Percentiles rank a stretch among this genome's conserved stretches.
phyloP scores from a whole-genome alignment of 2,113 vertebrate species.

The Cebus imitator region DNA sequence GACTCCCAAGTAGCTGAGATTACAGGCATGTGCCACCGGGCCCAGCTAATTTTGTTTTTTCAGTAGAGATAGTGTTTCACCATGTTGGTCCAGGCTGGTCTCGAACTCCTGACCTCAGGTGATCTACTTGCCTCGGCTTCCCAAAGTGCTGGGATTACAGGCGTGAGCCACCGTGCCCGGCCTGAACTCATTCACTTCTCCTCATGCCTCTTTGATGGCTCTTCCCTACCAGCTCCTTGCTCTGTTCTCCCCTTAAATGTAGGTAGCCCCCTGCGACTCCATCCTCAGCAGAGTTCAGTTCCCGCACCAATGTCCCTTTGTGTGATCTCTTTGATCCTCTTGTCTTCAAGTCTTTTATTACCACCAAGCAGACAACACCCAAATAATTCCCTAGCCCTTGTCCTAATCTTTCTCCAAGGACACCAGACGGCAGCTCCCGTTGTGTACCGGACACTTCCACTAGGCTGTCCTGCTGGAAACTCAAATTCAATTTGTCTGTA shows the following conservation, averaged over 20 bases:
- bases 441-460: background rate
- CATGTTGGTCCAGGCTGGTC: no score
- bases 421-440: accelerated
- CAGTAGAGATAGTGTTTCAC: no score
- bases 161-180: accelerated
- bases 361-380: background rate
- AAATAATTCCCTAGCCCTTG: background rate
- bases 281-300: background rate
- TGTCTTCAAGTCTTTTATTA: background rate
- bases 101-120: no score
- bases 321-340: background rate
- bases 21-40: no score
- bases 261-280: background rate
- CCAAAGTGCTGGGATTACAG: no score
- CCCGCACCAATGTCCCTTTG: accelerated
- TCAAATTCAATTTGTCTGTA: constrained; percentile 67
- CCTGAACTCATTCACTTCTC: background rate
- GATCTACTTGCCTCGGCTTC: no score
- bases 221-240: background rate
- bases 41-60: no score
- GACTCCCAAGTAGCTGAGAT: no score
- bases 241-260: background rate
- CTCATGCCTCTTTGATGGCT: accelerated
- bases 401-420: constrained; percentile 41
- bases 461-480: constrained; percentile 27